Conservation (phyloP, 1,140 invertebrate species). For the Pentalonia nigronervosa region DNA sequence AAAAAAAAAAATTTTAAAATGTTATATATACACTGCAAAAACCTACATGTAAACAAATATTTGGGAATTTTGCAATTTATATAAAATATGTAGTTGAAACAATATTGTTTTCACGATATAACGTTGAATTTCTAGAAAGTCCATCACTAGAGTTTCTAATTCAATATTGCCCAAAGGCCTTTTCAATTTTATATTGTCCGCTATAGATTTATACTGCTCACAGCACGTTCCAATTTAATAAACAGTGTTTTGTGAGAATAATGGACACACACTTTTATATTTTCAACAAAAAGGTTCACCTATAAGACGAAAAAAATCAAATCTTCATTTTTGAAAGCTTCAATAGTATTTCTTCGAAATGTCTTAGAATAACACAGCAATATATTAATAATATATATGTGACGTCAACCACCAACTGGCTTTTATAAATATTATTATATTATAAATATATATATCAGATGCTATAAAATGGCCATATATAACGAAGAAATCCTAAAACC, state of each 20-base stretch:
- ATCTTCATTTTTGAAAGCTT: background rate
- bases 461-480: background rate
- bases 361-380: background rate
- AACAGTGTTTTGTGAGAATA: background rate
- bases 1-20: no score
- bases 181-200: background rate
- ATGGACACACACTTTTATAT: background rate
- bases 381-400: background rate
- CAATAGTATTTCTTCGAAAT: background rate
- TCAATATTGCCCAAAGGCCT: constrained; percentile 12
- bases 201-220: background rate
- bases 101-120: background rate
- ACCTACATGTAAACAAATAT: background rate
- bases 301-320: background rate
- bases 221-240: constrained; percentile 20
- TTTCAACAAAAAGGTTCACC: background rate
- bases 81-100: background rate
- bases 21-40: background rate
- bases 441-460: background rate
- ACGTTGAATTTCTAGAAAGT: background rate
- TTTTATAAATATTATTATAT: background rate
- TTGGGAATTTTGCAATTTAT: background rate
- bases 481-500: background rate
- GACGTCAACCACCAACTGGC: background rate
- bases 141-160: background rate